phyloP scores from a whole-genome alignment of 2,888 invertebrate genomes.

The Drepanosiphum platanoidis region DNA sequence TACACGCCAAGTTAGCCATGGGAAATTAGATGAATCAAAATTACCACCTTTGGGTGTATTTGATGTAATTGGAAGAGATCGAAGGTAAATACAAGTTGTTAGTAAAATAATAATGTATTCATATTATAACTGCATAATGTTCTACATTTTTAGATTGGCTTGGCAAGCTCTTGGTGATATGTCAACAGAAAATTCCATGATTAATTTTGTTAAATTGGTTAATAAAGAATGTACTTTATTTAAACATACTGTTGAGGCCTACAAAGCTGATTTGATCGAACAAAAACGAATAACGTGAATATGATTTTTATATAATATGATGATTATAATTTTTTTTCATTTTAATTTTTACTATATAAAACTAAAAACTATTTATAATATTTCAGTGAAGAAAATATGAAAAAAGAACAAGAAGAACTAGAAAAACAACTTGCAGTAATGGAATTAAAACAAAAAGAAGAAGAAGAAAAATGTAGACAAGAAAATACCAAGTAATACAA shows the following conservation, averaged over 20 bases:
- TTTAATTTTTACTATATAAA: background rate
- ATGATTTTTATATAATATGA: constrained; percentile 37
- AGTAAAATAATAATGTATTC: background rate
- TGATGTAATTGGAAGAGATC: constrained; percentile 93
- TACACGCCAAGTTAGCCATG: constrained; percentile 90
- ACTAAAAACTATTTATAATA: background rate
- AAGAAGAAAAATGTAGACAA: constrained; percentile 74
- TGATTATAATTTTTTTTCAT: background rate
- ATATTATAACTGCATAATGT: background rate
- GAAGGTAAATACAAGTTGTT: constrained; percentile 71
- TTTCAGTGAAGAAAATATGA: constrained; percentile 71
- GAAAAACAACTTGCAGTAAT: constrained; percentile 69
- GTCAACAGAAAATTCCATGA: constrained; percentile 87
- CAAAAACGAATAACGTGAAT: constrained; percentile 74
- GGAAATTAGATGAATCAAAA: constrained; percentile 77
- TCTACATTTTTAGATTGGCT: constrained; percentile 73
- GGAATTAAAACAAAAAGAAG: constrained; percentile 72
- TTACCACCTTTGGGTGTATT: constrained; percentile 87
- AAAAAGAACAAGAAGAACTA: constrained; percentile 71
- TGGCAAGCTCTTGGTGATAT: constrained; percentile 93
- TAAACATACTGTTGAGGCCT: constrained; percentile 89
- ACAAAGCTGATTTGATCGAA: constrained; percentile 86
- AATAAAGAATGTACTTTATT: constrained; percentile 90
- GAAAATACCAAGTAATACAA: constrained; percentile 67
- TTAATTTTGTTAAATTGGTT: constrained; percentile 88